phyloP scores from a whole-genome alignment of 2,113 vertebrate species.

The Crotalus tigris region DNA sequence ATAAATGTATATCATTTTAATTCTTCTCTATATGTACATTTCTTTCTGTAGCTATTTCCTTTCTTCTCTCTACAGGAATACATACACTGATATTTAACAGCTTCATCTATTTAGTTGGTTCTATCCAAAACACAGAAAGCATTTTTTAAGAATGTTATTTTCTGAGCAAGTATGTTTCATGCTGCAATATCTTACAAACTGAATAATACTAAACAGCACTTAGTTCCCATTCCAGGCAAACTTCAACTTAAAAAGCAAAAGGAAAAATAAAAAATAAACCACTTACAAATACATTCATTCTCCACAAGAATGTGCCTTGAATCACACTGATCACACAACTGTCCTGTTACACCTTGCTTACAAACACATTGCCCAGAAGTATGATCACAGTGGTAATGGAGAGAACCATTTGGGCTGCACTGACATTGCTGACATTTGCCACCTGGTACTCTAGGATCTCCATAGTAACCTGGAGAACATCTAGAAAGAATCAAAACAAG shows the following conservation, averaged over 20 bases:
- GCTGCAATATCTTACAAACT: background rate
- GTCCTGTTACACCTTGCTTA: constrained; percentile 78
- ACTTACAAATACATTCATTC: constrained; percentile 85
- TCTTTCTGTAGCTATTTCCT: background rate
- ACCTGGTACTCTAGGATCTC: constrained; percentile 70
- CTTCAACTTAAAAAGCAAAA: background rate
- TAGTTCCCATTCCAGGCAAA: background rate
- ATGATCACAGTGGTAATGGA: constrained; percentile 70
- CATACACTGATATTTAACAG: background rate
- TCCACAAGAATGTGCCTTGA: constrained; percentile 75
- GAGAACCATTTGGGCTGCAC: constrained; percentile 78
- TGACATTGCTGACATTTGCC: constrained; percentile 75
- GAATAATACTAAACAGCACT: background rate
- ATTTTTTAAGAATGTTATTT: background rate
- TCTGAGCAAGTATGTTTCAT: background rate
- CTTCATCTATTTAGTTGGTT: background rate
- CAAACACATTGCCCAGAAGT: constrained; percentile 82
- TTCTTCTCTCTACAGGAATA: background rate
- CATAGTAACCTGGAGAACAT: constrained; percentile 84
- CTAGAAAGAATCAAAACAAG: constrained; percentile 56
- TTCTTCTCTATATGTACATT: background rate
- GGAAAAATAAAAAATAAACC: background rate
- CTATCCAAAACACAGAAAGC: background rate
- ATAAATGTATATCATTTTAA: background rate
- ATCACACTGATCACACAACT: constrained; percentile 80